Evolutionary conservation across 2,888 invertebrate species (phyloP), one percentile per base, ranked within the genome.

Genomic region (Heliconius cydno): DNA sequence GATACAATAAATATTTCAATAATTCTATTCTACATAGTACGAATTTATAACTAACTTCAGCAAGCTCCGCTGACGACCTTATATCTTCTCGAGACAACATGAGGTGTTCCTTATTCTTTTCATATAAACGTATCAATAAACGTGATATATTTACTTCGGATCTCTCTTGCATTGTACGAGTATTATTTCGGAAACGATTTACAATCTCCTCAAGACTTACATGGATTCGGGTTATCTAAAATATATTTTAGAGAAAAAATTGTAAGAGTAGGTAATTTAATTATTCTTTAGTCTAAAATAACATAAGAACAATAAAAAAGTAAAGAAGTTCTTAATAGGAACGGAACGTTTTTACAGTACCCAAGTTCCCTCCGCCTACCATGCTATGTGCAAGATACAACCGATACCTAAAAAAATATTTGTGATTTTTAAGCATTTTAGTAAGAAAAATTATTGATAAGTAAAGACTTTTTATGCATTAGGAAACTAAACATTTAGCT

Each of bases 21-120:
- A 10, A 60, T 57, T 22, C n/a, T 28, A 52, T 7, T 68, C 15
- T 0, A n/a, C 5, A n/a, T 41, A n/a, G 57, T 72, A 57, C 13
- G 1, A 75, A 41, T 65, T 5, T 28, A 28, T 19, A 10, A 83
- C 86, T 86, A 79, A 92, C 93, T 86, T 92, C 92, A 73, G 90
- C 90, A 38, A 84, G 68, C 13, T 89, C 89, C 0, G 79, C 25
- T 0, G 89, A 87, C 6, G 81, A 77, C 3, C 81, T 84, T 5
- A 79, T 63, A 4, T 83, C 75, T n/a, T 84, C 85, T 63, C 93
- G 85, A 2, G 83, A 79, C 13, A 90, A 82, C 2, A 52, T 19
- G 19, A 90, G 63, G 3, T 84, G 83, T 28, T 91, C 90, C 75
- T 94, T 93, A 71, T 94, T 91, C 80, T 87, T 90, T 12, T 93